Base-by-base conservation (phyloP, 1,140 invertebrate genomes). In the Drosophila sp. region DNA sequence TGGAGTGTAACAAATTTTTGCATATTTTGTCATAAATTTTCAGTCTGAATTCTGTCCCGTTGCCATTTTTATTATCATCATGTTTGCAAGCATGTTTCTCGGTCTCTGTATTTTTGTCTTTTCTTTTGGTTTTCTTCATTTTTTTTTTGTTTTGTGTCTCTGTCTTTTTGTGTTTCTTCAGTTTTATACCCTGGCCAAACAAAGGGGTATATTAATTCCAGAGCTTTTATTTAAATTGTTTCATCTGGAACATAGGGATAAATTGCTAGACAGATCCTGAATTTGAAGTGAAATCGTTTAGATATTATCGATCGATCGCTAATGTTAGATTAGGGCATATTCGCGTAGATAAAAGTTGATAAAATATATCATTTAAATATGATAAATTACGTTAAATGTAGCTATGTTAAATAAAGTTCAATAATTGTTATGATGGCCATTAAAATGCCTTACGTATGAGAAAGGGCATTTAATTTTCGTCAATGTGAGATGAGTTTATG, bases 1-100 rank as follows among this genome's bases (percentile, higher is more conserved):
- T 58, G 56, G 56, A 58, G 56, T 58, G 27, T 50, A 76, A 65
- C 60, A 71, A 70, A 61, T 40, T 77, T 77, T 77, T 77, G 75
- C 74, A 77, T 77, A 77, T 76, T 70, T 65, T 70, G 73, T 64
- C 66, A 67, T 76, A 76, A 70, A 70, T 75, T 75, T 66, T 38
- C 23, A 33, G 66, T 54, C 33, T 58, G 23, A 50, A 50, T 50
- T 50, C 72, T 57, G 63, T 55, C 40, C 50, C 27, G 50, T 50
- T 50, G 56, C 56, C 56, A 58, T 58, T 61, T 61, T 61, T 40
- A 61, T 61, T 61, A 61, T 41, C 60, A 29, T 61, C 60, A 29
- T 61, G 60, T 61, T 44, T 41, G 60, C 60, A 27, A 35, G 23
- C 60, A 44, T 61, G 60, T 61, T 61, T 44, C 60, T 64, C 32